These are phyloP conservation scores for Daphoenositta chrysoptera DNA, from an alignment of 2,113 vertebrate genomes.

Conservation along the genomic window DNA sequence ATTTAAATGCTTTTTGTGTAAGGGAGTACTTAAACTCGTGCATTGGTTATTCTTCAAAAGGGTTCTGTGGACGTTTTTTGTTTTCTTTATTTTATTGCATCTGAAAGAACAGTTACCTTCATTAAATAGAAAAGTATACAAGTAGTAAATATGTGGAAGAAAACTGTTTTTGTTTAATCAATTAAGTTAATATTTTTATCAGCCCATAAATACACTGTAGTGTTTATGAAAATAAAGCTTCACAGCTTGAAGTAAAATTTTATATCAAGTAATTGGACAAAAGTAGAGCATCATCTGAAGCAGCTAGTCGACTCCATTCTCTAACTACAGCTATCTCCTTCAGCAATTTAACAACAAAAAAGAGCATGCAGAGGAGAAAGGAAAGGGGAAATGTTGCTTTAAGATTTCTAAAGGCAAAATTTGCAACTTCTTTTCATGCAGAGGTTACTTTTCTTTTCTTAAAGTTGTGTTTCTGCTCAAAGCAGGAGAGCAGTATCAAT, in stretches of 20 bases:
- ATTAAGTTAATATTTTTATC: not conserved
- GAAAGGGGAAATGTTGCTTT: not conserved
- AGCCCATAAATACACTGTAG: not conserved
- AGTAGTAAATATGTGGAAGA: not conserved
- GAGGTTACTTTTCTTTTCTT: not conserved
- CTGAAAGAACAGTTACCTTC: not conserved
- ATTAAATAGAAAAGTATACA: not conserved
- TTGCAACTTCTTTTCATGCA: not conserved
- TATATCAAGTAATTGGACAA: not conserved
- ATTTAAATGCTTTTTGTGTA: slow-evolving; percentile 24
- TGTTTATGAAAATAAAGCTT: not conserved
- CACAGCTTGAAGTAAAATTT: not conserved
- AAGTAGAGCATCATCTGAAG: not conserved
- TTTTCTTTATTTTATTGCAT: not conserved
- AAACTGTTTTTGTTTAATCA: not conserved
- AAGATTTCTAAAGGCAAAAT: not conserved
- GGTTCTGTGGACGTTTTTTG: not conserved
- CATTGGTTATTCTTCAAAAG: not conserved
- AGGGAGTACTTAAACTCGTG: not conserved
- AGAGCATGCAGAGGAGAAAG: not conserved
- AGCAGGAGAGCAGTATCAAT: not conserved
- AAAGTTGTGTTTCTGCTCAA: not conserved
- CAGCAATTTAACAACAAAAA: not conserved
- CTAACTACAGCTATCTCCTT: not conserved
- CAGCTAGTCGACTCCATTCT: not conserved